phyloP scores from a whole-genome alignment of 2,797 vertebrate species.

The Cichlasoma orientale region DNA sequence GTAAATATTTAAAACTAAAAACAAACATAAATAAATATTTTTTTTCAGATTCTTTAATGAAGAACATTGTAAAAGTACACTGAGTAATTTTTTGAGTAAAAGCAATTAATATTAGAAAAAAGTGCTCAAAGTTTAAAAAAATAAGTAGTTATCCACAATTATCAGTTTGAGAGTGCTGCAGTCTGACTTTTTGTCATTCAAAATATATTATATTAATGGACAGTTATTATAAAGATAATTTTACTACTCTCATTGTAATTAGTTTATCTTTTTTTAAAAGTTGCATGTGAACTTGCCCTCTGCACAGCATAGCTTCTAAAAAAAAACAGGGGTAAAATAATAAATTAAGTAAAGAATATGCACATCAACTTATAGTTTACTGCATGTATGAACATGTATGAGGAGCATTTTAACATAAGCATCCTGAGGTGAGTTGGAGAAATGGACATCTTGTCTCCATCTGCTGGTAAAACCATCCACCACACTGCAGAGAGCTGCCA shows the following conservation, averaged over 20 bases:
- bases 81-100: too few relatives aligned
- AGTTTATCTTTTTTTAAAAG: not conserved
- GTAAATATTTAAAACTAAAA: too few relatives aligned
- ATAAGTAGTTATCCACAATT: too few relatives aligned
- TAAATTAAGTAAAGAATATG: not conserved
- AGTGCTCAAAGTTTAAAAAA: too few relatives aligned
- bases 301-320: not conserved
- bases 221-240: too few relatives aligned
- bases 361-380: not conserved
- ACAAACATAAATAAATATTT: too few relatives aligned
- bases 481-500: not conserved
- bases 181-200: too few relatives aligned
- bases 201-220: too few relatives aligned
- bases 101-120: too few relatives aligned
- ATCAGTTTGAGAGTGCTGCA: too few relatives aligned
- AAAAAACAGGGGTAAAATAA: not conserved
- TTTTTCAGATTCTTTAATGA: too few relatives aligned
- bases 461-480: constrained; percentile 41
- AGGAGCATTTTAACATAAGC: not conserved
- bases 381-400: not conserved
- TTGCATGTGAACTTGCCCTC: not conserved
- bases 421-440: not conserved
- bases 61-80: too few relatives aligned
- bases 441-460: constrained; percentile 44
- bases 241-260: not conserved